phyloP scores from a whole-genome alignment of 2,888 invertebrate species.

The Hipparchia semele region DNA sequence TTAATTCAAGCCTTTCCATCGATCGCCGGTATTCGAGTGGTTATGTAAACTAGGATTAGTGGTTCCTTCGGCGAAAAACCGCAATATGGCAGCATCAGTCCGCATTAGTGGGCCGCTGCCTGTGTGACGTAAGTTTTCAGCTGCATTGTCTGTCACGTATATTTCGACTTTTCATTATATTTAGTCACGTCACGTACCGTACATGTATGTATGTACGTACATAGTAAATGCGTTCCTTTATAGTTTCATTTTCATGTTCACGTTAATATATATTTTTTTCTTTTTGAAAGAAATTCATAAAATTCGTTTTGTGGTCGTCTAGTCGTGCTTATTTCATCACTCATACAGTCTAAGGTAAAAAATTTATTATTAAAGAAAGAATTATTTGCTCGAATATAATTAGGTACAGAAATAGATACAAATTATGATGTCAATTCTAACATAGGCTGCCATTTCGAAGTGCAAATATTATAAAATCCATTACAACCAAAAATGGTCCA shows the following conservation, averaged over 20 bases:
- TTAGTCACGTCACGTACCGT: not conserved
- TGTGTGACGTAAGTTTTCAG: conserved; percentile 46
- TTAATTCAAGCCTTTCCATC: not conserved
- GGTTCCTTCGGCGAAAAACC: conserved; percentile 48
- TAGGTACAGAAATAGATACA: too few species aligned
- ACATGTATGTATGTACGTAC: not conserved
- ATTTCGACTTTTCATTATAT: conserved; percentile 17
- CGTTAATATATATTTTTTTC: too few species aligned
- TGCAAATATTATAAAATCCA: too few species aligned
- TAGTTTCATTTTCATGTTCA: not conserved
- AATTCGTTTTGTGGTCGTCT: too few species aligned
- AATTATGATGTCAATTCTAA: too few species aligned
- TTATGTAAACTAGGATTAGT: conserved; percentile 51
- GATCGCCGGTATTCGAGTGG: conserved; percentile 18
- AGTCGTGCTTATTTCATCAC: too few species aligned
- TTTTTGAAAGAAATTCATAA: too few species aligned
- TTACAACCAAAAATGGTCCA: too few species aligned
- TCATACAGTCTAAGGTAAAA: too few species aligned
- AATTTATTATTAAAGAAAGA: too few species aligned
- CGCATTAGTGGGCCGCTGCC: conserved; percentile 45
- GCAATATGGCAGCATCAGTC: conserved; percentile 48
- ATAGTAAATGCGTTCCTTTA: not conserved
- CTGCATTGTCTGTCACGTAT: conserved; percentile 40
- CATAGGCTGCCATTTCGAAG: too few species aligned
- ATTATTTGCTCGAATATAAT: too few species aligned